These are phyloP conservation scores for Acanthis flammea DNA, from an alignment of 2,797 vertebrate genomes.

Conservation along the genomic window DNA sequence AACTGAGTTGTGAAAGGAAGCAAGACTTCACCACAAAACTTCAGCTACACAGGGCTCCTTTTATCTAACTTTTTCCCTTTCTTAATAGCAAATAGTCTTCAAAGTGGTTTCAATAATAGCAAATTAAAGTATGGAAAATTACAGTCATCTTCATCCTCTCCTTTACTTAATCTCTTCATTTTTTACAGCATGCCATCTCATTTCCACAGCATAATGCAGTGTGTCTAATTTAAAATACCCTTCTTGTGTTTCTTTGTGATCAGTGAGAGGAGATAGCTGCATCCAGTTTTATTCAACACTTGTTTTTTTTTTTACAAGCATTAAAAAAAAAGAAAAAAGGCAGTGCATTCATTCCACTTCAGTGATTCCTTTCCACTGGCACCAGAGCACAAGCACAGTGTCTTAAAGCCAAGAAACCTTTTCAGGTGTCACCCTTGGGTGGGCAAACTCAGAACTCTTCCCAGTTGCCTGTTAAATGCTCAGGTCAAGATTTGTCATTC, in stretches of 20 bases:
- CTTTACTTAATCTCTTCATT: neutral
- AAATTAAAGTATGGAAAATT: neutral
- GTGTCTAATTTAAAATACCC: neutral
- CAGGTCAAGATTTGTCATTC: neutral
- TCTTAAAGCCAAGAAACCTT: neutral
- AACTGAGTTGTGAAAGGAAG: neutral
- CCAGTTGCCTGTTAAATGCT: neutral
- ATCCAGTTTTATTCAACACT: neutral
- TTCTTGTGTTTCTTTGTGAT: neutral
- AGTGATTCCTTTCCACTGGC: neutral
- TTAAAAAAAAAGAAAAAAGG: neutral
- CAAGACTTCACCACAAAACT: neutral
- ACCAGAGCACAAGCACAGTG: neutral
- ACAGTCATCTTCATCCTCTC: neutral
- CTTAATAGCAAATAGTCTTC: neutral
- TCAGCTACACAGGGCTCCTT: neutral
- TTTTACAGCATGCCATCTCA: neutral
- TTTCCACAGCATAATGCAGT: neutral
- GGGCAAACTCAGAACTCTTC: neutral
- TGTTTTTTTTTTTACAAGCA: neutral
- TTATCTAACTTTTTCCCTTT: neutral
- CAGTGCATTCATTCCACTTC: neutral
- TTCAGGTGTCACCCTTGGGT: neutral
- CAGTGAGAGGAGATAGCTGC: neutral
- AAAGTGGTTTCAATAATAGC: neutral